These are phyloP conservation scores for Hydrotaea cyrtoneurina DNA, from an alignment of 2,888 invertebrate species.

Conservation along the genomic window DNA sequence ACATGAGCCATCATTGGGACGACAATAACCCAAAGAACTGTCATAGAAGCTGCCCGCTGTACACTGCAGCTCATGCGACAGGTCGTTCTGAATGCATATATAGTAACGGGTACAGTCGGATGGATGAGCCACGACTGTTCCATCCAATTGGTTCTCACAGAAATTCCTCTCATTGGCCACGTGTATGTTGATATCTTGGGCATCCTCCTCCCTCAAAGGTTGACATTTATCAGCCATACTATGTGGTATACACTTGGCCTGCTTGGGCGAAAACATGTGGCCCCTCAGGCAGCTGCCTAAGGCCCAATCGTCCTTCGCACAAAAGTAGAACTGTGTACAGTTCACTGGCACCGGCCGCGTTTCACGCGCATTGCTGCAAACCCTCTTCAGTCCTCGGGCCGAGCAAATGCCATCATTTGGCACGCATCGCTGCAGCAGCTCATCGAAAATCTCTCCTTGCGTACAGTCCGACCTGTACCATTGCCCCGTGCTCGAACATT, in stretches of 20 bases:
- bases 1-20: constrained; percentile 75
- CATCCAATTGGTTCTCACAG: constrained; percentile 71
- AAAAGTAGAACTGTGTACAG: constrained; percentile 74
- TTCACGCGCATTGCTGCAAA: constrained; percentile 70
- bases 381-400: constrained; percentile 72
- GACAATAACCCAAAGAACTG: constrained; percentile 70
- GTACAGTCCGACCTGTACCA: constrained; percentile 69
- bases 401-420: constrained; percentile 72
- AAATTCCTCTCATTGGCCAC: neutral
- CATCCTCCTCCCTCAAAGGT: neutral
- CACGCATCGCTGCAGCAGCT: constrained; percentile 65
- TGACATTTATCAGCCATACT: constrained; percentile 64
- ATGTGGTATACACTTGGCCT: constrained; percentile 68
- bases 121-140: constrained; percentile 70
- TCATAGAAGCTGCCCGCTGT: constrained; percentile 73
- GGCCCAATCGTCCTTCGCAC: constrained; percentile 72
- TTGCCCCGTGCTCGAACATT: constrained; percentile 63
- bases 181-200: neutral
- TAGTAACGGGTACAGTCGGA: constrained; percentile 74
- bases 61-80: constrained; percentile 70
- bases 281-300: constrained; percentile 73
- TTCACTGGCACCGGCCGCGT: constrained; percentile 66
- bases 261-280: constrained; percentile 68
- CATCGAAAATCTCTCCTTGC: constrained; percentile 66
- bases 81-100: constrained; percentile 70